phyloP scores from a whole-genome alignment of 2,888 invertebrate genomes.

The Stenchaetothrips biformis region DNA sequence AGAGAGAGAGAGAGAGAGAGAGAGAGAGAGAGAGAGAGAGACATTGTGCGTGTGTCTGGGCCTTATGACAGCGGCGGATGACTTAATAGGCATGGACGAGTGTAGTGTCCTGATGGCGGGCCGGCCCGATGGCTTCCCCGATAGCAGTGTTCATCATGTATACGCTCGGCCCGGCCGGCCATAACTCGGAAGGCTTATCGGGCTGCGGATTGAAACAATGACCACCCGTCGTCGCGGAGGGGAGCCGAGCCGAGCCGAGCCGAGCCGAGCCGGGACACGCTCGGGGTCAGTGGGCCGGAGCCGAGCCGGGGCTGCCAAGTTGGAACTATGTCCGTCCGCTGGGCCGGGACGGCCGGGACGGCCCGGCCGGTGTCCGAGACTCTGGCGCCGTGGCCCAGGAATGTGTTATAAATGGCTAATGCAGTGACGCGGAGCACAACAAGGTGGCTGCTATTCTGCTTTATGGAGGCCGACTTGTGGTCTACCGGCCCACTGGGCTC shows the following conservation, averaged over 20 bases:
- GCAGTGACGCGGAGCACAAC: neutral
- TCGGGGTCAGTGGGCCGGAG: no score
- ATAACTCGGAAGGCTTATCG: conserved; percentile 16
- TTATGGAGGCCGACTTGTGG: neutral
- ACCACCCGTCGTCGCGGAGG: neutral
- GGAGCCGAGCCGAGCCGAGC: neutral
- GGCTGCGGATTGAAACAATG: conserved; percentile 16
- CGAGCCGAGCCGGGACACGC: neutral
- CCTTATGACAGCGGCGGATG: neutral
- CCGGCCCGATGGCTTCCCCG: no score
- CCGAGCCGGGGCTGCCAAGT: neutral
- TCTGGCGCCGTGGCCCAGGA: neutral
- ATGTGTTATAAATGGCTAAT: conserved; percentile 16
- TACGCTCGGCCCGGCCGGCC: neutral
- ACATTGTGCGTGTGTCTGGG: neutral
- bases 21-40: no score
- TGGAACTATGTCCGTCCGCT: conserved; percentile 1
- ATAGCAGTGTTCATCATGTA: neutral
- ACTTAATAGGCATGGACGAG: conserved; percentile 13
- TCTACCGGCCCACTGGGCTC: neutral
- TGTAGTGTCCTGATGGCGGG: no score
- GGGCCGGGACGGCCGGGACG: no score
- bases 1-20: no score
- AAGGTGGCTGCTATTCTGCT: no score
- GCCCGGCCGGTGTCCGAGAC: no score